A percentile compares a stretch with the other conserved stretches of the same genome.
Evolutionary conservation across 2,113 vertebrate genomes (phyloP).

Genomic region (Ovibos moschatus): DNA sequence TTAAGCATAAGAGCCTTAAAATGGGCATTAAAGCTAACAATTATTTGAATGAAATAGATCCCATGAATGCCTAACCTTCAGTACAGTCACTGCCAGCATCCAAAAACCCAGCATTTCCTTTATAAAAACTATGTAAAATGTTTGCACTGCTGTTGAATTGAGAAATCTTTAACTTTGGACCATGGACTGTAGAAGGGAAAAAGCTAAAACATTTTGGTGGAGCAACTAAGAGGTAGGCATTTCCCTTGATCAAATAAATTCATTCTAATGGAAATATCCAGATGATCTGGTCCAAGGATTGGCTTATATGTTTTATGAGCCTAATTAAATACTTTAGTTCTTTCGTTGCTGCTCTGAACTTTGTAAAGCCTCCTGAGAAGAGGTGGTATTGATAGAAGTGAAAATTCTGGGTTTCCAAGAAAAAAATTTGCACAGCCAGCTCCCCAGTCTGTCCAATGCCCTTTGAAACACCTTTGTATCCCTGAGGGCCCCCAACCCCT

Average conservation of each 20-base stretch:
- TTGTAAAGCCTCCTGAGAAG: constrained; percentile 43
- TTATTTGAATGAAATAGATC: constrained; percentile 49
- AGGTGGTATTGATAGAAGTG: neutral
- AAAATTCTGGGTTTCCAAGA: constrained; percentile 44
- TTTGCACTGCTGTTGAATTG: constrained; percentile 6
- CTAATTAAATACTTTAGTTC: neutral
- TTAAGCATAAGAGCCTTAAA: constrained; percentile 69
- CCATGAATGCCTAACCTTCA: constrained; percentile 13
- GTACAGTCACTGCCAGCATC: constrained; percentile 29
- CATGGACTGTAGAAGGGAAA: constrained; percentile 4
- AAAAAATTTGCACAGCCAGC: neutral
- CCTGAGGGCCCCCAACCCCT: neutral
- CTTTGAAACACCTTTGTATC: neutral
- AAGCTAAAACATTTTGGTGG: neutral
- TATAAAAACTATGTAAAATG: constrained; percentile 35
- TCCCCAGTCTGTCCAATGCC: neutral
- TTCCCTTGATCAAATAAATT: neutral
- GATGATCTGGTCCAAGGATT: neutral
- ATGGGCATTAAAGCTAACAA: constrained; percentile 31
- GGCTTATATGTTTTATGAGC: neutral
- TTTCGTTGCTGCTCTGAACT: neutral
- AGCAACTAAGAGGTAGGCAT: neutral
- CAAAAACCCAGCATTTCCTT: constrained; percentile 48
- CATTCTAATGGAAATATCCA: neutral
- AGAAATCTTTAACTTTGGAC: neutral